phyloP scores from a whole-genome alignment of 2,113 vertebrate genomes.

The Lutjanus erythropterus region DNA sequence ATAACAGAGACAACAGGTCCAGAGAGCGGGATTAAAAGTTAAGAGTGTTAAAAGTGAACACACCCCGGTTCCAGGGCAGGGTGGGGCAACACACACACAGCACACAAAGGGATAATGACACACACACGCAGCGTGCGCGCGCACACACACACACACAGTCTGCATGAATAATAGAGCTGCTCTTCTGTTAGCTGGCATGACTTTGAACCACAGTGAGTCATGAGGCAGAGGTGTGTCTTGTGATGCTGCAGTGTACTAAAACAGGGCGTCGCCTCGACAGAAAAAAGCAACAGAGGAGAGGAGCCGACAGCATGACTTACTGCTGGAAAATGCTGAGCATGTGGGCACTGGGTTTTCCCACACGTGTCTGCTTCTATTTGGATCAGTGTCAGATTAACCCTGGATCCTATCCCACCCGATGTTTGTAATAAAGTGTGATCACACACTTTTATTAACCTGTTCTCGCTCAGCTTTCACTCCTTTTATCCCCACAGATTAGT shows the following conservation, averaged over 20 bases:
- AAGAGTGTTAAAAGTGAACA: not conserved
- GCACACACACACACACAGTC: not conserved
- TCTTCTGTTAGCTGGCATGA: not conserved
- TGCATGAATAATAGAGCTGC: not conserved
- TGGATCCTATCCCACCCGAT: not conserved
- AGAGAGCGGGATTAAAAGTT: not conserved
- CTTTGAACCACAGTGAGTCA: slow-evolving; percentile 32
- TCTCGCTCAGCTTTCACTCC: no score
- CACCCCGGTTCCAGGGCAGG: slow-evolving; percentile 7
- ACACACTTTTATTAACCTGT: not conserved
- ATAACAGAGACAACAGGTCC: not conserved
- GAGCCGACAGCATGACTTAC: not conserved
- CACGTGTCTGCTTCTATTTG: not conserved
- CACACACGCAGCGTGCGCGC: slow-evolving; percentile 12
- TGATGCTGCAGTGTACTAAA: not conserved
- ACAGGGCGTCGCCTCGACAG: slow-evolving; percentile 14
- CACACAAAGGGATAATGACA: not conserved
- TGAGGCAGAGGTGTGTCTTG: not conserved
- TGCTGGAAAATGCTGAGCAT: slow-evolving; percentile 17
- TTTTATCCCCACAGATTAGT: no score
- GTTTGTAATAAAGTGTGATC: not conserved
- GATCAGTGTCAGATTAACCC: not conserved
- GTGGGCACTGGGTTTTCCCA: slow-evolving; percentile 3
- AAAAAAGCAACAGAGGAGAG: not conserved
- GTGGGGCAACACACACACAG: not conserved